These are phyloP conservation scores for Rutpela maculata DNA, from an alignment of 2,888 invertebrate species.

Conservation along the genomic window DNA sequence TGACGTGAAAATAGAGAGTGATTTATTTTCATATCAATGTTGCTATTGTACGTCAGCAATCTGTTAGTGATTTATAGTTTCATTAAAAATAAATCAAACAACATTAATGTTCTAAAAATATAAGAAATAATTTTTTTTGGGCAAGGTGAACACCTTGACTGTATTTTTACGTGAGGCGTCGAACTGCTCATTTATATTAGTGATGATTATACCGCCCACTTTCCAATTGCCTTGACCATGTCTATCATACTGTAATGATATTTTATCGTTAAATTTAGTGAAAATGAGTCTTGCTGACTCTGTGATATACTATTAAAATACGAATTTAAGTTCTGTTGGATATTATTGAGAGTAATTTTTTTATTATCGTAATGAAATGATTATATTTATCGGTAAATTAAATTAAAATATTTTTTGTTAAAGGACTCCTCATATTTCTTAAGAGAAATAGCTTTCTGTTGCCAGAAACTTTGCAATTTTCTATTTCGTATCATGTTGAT, in stretches of 20 bases:
- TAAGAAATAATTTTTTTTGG: conserved; percentile 54
- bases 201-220: conserved; percentile 31
- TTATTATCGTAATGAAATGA: too few species aligned
- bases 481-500: too few species aligned
- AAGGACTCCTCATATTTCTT: too few species aligned
- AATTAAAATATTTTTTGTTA: too few species aligned
- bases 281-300: neutral
- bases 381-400: too few species aligned
- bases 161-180: conserved; percentile 55
- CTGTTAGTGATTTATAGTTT: conserved; percentile 21
- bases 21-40: neutral
- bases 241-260: neutral
- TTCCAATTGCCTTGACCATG: conserved; percentile 23
- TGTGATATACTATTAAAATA: neutral
- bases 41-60: conserved; percentile 18
- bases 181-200: conserved; percentile 46
- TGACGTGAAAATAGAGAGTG: neutral
- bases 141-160: conserved; percentile 59
- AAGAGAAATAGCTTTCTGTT: too few species aligned
- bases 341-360: too few species aligned
- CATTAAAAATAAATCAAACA: conserved; percentile 27
- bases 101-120: conserved; percentile 49
- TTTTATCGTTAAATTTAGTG: conserved; percentile 8
- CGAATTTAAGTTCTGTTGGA: neutral
- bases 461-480: too few species aligned